Percentiles rank a stretch among this genome's conserved stretches.
phyloP scores from a whole-genome alignment of 2,113 vertebrate genomes.

The Microtus oregoni region DNA sequence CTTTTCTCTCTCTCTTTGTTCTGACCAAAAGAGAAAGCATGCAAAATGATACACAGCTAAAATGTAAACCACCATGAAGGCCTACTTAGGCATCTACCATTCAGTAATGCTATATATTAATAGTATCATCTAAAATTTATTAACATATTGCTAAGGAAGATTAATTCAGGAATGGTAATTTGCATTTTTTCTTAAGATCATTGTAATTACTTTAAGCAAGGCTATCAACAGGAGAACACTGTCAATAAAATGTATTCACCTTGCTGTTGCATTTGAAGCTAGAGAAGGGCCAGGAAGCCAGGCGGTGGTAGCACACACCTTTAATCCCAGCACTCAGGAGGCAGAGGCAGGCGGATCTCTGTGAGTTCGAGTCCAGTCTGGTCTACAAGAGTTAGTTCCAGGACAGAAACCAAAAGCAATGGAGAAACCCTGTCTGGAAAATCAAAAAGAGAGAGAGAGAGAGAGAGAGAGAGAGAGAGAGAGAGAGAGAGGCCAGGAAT shows the following conservation, averaged over 20 bases:
- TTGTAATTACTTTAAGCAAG: background rate
- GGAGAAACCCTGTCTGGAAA: too few species aligned
- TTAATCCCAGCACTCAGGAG: too few species aligned
- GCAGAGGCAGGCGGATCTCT: too few species aligned
- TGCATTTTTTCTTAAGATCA: background rate
- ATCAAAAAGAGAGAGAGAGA: too few species aligned
- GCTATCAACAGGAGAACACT: background rate
- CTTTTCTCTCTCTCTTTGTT: background rate
- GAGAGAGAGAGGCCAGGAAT: background rate
- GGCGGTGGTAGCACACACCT: too few species aligned
- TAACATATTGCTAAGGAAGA: background rate
- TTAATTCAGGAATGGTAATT: background rate
- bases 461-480: too few species aligned
- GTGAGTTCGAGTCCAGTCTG: too few species aligned
- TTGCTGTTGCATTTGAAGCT: background rate
- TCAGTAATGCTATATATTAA: background rate
- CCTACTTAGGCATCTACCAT: background rate
- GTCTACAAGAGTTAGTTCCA: too few species aligned
- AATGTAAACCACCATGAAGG: background rate
- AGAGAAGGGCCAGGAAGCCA: background rate
- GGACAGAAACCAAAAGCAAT: too few species aligned
- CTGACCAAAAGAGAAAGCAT: background rate
- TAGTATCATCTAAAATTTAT: background rate
- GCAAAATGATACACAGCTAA: constrained; percentile 15
- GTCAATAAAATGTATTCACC: background rate